A percentile compares a stretch with the other conserved stretches of the same genome.
Conservation (phyloP, 2,113 vertebrate genomes). For the Ictidomys tridecemlineatus region DNA sequence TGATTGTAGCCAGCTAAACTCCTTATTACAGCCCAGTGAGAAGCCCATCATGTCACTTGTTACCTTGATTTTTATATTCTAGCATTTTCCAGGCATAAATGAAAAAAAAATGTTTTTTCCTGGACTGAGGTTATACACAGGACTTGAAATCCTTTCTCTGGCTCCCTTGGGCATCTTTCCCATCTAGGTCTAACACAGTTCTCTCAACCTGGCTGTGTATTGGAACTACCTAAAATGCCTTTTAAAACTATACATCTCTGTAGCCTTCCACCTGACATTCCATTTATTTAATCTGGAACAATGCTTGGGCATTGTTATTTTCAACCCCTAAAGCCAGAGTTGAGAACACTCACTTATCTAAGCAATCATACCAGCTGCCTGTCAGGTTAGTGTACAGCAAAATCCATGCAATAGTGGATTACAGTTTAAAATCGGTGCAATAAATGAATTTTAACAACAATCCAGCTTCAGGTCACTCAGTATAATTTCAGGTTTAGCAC, state of each 20-base stretch:
- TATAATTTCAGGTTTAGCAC: neutral
- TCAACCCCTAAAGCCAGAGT: neutral
- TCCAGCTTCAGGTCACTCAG: neutral
- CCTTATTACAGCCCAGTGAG: neutral
- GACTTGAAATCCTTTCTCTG: neutral
- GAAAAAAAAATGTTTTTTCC: neutral
- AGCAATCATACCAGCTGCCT: neutral
- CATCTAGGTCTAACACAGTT: neutral
- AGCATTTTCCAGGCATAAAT: neutral
- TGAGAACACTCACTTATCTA: neutral
- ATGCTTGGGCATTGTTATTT: neutral
- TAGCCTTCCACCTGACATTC: neutral
- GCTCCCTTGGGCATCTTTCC: neutral
- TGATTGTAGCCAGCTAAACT: neutral
- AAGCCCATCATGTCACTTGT: neutral
- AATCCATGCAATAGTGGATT: neutral
- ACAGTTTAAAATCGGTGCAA: neutral
- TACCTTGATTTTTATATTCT: neutral
- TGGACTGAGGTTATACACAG: neutral
- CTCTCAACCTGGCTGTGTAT: neutral
- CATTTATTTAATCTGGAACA: conserved; percentile 39
- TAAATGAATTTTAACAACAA: conserved; percentile 24
- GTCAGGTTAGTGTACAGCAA: neutral
- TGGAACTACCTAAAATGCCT: conserved; percentile 5
- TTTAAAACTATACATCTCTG: neutral